Evolutionary conservation across 2,113 vertebrate species (phyloP), one percentile per base, ranked within the genome.

Genomic region (Trogon melanurus): DNA sequence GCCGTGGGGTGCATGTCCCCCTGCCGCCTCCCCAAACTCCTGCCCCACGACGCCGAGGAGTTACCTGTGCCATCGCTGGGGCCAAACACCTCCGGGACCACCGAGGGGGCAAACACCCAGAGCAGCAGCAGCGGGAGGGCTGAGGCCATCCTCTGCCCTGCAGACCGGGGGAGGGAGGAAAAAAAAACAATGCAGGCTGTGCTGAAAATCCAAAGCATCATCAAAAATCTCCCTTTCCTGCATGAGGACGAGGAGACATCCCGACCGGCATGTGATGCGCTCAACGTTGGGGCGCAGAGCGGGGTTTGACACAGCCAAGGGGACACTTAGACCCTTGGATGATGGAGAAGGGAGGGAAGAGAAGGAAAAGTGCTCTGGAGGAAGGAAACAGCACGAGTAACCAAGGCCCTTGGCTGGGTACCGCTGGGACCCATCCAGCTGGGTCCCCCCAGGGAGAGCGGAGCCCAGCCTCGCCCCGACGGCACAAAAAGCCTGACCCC

Each of bases 91-190:
- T 85, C n/a, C 0, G 60, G 47, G 25, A 62, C 41, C 54, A 26
- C 92, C 1, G 54, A 5, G 41, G 84, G 97, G 76, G 45, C 64
- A 22, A 92, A 61, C 9, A 36, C 10, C 23, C 94, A 85, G 73
- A 97, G 71, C 32, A 95, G 87, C 72, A 97, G 93, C 61, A 96
- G 72, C 0, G 11, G 29, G 56, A 90, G 53, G 81, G 75, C 22
- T 48, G 92, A 61, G 85, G 82, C 92, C 97, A 97, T 97, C 23
- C n/a, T 91, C 92, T 73, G 81, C 79, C 80, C 97, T 97, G 81
- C 25, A 4, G 30, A 36, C 36, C 36, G 9, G 36, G 36, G 15
- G 13, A 6, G 11, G 45, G 36, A 79, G 36, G 7, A 50, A 74
- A 93, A 94, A 36, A 36, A 36, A 36, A 36, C 36, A 36, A 36